A percentile compares a stretch with the other conserved stretches of the same genome.
Conservation (phyloP, 2,113 vertebrate species). For the Oreochromis aureus region DNA sequence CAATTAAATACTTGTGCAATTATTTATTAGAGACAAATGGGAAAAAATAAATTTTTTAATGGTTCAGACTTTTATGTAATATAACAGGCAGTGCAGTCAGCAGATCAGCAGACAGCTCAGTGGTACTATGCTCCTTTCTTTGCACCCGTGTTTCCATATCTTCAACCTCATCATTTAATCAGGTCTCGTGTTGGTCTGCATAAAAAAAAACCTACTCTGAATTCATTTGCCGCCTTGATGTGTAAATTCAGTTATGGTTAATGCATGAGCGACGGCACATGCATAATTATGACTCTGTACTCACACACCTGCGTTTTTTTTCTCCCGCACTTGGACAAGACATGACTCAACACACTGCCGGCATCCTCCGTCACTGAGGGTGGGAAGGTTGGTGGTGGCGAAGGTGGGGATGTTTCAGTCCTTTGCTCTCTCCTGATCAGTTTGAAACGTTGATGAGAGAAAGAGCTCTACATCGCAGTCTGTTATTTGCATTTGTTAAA, state of each 20-base stretch:
- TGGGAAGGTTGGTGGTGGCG: background rate
- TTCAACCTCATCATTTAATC: conserved; percentile 67
- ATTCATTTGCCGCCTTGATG: conserved; percentile 73
- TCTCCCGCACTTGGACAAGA: background rate
- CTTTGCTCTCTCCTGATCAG: background rate
- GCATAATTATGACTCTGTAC: conserved; percentile 55
- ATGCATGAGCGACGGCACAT: conserved; percentile 66
- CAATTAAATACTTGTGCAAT: background rate
- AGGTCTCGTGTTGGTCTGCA: conserved; percentile 64
- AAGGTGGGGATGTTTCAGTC: background rate
- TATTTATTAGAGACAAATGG: background rate
- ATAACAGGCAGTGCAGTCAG: background rate
- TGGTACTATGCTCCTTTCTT: background rate
- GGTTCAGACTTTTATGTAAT: background rate
- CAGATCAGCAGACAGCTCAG: background rate
- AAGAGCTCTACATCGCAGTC: background rate
- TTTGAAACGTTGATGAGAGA: background rate
- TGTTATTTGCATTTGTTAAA: conserved; percentile 19
- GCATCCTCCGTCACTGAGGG: conserved; percentile 17
- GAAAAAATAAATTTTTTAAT: background rate
- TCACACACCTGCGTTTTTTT: conserved; percentile 2
- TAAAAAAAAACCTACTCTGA: conserved; percentile 58
- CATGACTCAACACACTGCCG: conserved; percentile 31
- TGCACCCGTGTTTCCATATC: conserved; percentile 23
- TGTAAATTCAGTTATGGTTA: conserved; percentile 73